A percentile compares a stretch with the other conserved stretches of the same genome.
phyloP scores from a whole-genome alignment of 2,113 vertebrate genomes.

The Erinaceus europaeus region DNA sequence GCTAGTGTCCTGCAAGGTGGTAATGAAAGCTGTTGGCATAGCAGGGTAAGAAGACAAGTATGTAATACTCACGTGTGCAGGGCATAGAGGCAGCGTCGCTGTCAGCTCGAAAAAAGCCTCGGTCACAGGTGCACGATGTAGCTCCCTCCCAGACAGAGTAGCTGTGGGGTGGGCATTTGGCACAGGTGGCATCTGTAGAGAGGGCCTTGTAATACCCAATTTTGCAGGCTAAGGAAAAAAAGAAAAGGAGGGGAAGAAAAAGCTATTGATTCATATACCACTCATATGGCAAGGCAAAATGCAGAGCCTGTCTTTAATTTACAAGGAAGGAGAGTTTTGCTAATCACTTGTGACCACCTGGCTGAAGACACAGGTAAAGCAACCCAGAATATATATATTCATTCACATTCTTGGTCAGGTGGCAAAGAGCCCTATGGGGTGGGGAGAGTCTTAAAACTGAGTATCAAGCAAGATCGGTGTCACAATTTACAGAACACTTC shows the following conservation, averaged over 20 bases:
- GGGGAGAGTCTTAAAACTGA: not conserved
- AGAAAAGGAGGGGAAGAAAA: slow-evolving; percentile 4
- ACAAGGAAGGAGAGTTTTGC: not conserved
- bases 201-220: slow-evolving; percentile 96
- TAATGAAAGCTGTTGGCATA: not conserved
- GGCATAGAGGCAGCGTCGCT: slow-evolving; percentile 94
- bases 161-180: slow-evolving; percentile 96
- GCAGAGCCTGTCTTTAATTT: slow-evolving; percentile 43
- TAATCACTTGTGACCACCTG: slow-evolving; percentile 63
- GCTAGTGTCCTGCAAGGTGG: not conserved
- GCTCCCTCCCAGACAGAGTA: slow-evolving; percentile 95
- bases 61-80: slow-evolving; percentile 93
- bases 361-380: slow-evolving; percentile 66
- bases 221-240: slow-evolving; percentile 90
- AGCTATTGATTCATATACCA: too few species aligned
- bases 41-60: not conserved
- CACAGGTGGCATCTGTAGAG: slow-evolving; percentile 90
- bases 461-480: not conserved
- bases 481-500: not conserved
- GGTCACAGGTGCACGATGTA: slow-evolving; percentile 94
- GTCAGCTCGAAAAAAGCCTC: slow-evolving; percentile 94
- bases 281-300: slow-evolving; percentile 25
- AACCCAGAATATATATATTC: slow-evolving; percentile 14
- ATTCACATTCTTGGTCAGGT: not conserved
- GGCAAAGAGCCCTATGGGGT: not conserved